Percentiles rank a stretch among this genome's conserved stretches.
Evolutionary conservation across 2,888 invertebrate genomes (phyloP).

Genomic region (Dolomedes plantarius): DNA sequence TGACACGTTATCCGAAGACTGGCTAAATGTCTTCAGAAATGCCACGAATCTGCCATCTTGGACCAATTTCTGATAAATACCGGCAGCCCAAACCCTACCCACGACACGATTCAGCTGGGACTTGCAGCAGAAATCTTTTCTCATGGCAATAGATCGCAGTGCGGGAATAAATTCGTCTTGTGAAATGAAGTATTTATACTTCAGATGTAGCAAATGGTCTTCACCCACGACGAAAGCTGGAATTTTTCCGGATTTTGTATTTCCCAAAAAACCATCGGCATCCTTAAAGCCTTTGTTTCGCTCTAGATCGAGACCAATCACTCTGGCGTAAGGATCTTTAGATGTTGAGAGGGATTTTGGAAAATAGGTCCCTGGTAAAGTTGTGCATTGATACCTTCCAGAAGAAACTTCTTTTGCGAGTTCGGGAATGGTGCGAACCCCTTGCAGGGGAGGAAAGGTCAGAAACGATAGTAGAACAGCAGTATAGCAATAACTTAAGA

Average conservation of each 20-base stretch:
- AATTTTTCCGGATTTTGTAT: too few species aligned
- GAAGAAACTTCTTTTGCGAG: conserved; percentile 2
- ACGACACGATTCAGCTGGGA: neutral
- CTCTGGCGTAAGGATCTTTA: too few species aligned
- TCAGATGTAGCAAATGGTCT: too few species aligned
- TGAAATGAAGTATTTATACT: neutral
- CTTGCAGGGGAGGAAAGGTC: conserved; percentile 15
- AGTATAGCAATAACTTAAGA: conserved; percentile 23
- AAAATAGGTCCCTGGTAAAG: conserved; percentile 2
- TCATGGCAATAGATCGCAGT: neutral
- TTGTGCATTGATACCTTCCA: conserved; percentile 23
- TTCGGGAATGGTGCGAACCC: conserved; percentile 18
- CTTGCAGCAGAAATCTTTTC: conserved; percentile 22
- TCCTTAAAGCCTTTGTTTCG: too few species aligned
- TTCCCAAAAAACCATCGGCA: too few species aligned
- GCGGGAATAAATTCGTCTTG: conserved; percentile 9
- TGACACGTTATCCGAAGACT: too few species aligned
- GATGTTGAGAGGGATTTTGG: neutral
- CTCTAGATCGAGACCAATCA: too few species aligned
- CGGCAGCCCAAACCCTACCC: conserved; percentile 2
- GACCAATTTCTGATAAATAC: neutral
- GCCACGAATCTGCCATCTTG: too few species aligned
- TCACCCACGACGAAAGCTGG: too few species aligned
- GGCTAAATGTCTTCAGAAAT: too few species aligned
- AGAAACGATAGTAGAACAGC: conserved; percentile 29